Conservation (phyloP, 2,113 vertebrate species). For the Polypterus bichir region DNA sequence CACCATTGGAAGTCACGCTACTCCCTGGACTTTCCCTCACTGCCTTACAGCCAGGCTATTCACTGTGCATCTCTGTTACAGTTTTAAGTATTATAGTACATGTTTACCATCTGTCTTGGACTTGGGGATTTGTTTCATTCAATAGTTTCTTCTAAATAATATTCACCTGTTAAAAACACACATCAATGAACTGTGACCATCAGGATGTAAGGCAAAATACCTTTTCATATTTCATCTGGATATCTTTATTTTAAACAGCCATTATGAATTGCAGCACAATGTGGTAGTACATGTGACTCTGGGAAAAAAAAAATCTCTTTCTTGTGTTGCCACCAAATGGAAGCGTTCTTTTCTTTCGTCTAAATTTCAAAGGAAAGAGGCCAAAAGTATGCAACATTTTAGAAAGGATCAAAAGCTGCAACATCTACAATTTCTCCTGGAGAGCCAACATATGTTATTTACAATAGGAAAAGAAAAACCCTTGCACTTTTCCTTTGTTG, state of each 20-base stretch:
- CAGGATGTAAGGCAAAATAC: slow-evolving; percentile 36
- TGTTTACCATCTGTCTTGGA: slow-evolving; percentile 43
- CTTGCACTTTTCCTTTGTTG: slow-evolving; percentile 24
- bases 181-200: slow-evolving; percentile 37
- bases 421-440: slow-evolving; percentile 13
- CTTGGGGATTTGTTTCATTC: slow-evolving; percentile 37
- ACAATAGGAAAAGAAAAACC: slow-evolving; percentile 31
- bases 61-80: no score
- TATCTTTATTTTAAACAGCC: slow-evolving; percentile 40
- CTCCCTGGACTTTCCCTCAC: no score
- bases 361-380: slow-evolving; percentile 26
- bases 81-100: no score
- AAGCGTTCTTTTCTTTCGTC: slow-evolving; percentile 31
- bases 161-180: slow-evolving; percentile 43
- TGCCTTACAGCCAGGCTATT: no score
- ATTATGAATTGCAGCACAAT: slow-evolving; percentile 16
- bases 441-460: slow-evolving; percentile 28
- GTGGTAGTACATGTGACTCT: slow-evolving; percentile 6
- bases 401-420: slow-evolving; percentile 27
- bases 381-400: slow-evolving; percentile 23
- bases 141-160: slow-evolving; percentile 41
- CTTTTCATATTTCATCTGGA: slow-evolving; percentile 42
- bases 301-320: slow-evolving; percentile 6
- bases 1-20: no score
- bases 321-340: slow-evolving; percentile 26